Percentiles rank a stretch among this genome's conserved stretches.
Evolutionary conservation across 1,140 invertebrate species (phyloP).

Genomic region (Drosophila orena): DNA sequence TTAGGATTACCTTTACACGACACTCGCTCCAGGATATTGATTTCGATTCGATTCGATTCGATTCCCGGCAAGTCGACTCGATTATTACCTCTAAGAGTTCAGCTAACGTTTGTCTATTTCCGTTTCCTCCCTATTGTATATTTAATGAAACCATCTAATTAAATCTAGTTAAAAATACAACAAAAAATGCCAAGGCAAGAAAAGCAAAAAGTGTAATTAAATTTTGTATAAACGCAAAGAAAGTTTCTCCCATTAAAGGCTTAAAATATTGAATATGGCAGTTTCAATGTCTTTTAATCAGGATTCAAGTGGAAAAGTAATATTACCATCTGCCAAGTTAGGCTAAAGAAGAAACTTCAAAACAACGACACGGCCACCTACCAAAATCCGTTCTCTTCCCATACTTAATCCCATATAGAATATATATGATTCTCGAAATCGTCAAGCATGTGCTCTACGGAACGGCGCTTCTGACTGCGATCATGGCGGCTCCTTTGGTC

Average conservation of each 20-base stretch:
- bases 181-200: slow-evolving; percentile 2
- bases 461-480: not conserved
- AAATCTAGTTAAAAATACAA: slow-evolving; percentile 28
- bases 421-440: not conserved
- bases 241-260: slow-evolving; percentile 70
- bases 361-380: not conserved
- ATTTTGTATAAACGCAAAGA: slow-evolving; percentile 67
- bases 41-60: slow-evolving; percentile 15
- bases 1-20: slow-evolving; percentile 47
- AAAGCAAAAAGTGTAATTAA: slow-evolving; percentile 61
- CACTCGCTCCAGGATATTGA: slow-evolving; percentile 19
- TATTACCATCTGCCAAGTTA: not conserved
- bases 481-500: not conserved
- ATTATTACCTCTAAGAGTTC: slow-evolving; percentile 66
- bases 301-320: not conserved
- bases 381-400: not conserved
- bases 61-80: slow-evolving; percentile 1
- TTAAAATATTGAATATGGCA: slow-evolving; percentile 68
- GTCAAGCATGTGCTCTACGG: slow-evolving; percentile 1
- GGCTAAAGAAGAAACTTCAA: not conserved
- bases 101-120: slow-evolving; percentile 40
- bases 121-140: slow-evolving; percentile 34
- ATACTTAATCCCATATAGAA: no score
- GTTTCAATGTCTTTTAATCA: not conserved
- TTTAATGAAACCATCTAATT: slow-evolving; percentile 53